A percentile compares a stretch with the other conserved stretches of the same genome.
phyloP scores from a whole-genome alignment of 1,140 invertebrate species.

The Sinella curviseta region DNA sequence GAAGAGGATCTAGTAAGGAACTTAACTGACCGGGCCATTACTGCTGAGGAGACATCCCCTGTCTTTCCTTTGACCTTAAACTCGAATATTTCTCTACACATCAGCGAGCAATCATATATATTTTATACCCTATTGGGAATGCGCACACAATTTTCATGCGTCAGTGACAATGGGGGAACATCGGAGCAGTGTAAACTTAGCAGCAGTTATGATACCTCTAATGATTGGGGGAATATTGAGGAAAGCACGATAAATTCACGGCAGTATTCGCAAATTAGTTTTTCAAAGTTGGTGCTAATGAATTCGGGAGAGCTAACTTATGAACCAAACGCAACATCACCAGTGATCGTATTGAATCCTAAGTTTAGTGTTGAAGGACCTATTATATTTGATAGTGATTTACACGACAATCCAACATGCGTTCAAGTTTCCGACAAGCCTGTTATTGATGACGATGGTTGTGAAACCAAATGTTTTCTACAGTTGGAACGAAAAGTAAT shows the following conservation, averaged over 20 bases:
- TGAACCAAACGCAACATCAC: background rate
- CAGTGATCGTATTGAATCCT: constrained; percentile 14
- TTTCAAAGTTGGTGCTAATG: background rate
- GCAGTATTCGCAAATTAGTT: constrained; percentile 2
- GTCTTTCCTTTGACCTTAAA: background rate
- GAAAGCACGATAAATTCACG: too few species aligned
- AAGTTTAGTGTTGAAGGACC: constrained; percentile 12
- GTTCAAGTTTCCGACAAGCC: background rate
- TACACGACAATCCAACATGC: background rate
- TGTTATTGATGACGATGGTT: background rate
- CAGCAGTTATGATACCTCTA: background rate
- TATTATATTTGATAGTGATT: constrained; percentile 19
- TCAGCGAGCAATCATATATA: background rate
- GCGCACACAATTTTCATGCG: background rate
- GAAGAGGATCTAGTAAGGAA: background rate
- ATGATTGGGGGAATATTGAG: background rate
- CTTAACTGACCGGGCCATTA: too few species aligned
- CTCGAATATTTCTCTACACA: background rate
- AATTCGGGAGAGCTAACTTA: background rate
- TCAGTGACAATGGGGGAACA: background rate
- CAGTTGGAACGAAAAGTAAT: constrained; percentile 15
- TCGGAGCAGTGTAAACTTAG: background rate
- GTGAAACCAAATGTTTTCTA: constrained; percentile 18
- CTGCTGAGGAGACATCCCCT: background rate
- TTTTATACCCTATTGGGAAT: background rate